Conservation (phyloP, 2,888 invertebrate genomes). For the Zygogramma bicolorata region DNA sequence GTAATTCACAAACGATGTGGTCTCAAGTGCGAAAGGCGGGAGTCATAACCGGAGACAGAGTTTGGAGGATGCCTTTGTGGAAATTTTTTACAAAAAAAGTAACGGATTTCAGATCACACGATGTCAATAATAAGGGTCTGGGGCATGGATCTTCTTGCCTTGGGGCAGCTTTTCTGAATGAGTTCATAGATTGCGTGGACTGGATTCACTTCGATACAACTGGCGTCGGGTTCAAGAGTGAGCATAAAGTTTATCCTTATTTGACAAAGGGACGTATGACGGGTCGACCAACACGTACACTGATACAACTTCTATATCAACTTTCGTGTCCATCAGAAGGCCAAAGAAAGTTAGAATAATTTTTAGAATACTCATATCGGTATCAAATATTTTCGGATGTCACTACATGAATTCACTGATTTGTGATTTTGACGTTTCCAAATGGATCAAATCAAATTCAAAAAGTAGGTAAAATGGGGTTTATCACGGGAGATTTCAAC, state of each 20-base stretch:
- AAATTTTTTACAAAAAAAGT: slow-evolving; percentile 69
- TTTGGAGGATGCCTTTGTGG: slow-evolving; percentile 75
- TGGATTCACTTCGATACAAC: slow-evolving; percentile 75
- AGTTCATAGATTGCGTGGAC: slow-evolving; percentile 70
- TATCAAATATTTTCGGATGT: slow-evolving; percentile 10
- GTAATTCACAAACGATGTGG: slow-evolving; percentile 70
- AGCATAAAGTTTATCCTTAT: slow-evolving; percentile 70
- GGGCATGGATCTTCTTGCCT: slow-evolving; percentile 63
- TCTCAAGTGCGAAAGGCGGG: slow-evolving; percentile 69
- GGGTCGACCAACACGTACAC: slow-evolving; percentile 69
- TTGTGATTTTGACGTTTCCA: slow-evolving; percentile 26
- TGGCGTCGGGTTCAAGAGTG: slow-evolving; percentile 69
- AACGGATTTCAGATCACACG: slow-evolving; percentile 61
- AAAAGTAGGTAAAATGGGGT: slow-evolving; percentile 34
- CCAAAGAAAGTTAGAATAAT: slow-evolving; percentile 54
- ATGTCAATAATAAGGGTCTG: slow-evolving; percentile 64
- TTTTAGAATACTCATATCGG: slow-evolving; percentile 10
- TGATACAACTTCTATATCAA: slow-evolving; percentile 67
- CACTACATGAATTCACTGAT: slow-evolving; percentile 19
- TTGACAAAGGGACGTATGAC: slow-evolving; percentile 69
- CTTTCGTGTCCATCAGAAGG: slow-evolving; percentile 63
- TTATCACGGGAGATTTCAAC: slow-evolving; percentile 29
- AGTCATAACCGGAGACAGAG: slow-evolving; percentile 71
- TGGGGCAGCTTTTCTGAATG: slow-evolving; percentile 66
- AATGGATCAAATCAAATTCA: slow-evolving; percentile 31